phyloP scores from a whole-genome alignment of 1,140 invertebrate genomes.

The Samia ricini region DNA sequence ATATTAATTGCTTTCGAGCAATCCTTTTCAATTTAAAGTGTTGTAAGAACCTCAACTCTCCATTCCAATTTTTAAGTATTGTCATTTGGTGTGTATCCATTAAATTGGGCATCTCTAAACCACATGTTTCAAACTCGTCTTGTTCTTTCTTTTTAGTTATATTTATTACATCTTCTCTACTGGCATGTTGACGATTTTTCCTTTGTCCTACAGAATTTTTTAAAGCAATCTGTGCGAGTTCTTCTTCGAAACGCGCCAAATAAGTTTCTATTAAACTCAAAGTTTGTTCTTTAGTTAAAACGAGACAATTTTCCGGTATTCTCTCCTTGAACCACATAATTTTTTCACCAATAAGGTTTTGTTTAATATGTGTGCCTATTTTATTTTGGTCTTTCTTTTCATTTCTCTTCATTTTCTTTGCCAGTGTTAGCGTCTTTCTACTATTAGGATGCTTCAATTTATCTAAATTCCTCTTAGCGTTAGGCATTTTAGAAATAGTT shows the following conservation, averaged over 20 bases:
- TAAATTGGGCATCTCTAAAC: conserved; percentile 85
- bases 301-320: conserved; percentile 75
- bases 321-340: conserved; percentile 83
- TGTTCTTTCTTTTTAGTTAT: conserved; percentile 83
- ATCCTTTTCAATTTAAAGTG: conserved; percentile 83
- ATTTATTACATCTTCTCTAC: conserved; percentile 84
- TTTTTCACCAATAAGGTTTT: conserved; percentile 85
- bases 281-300: conserved; percentile 79
- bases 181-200: conserved; percentile 86
- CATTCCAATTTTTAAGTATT: conserved; percentile 82
- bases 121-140: conserved; percentile 85
- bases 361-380: conserved; percentile 81
- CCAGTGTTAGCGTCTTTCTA: conserved; percentile 84
- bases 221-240: conserved; percentile 85
- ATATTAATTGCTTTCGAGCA: conserved; percentile 73
- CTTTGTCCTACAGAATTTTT: conserved; percentile 85
- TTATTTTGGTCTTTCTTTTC: conserved; percentile 82
- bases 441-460: conserved; percentile 88
- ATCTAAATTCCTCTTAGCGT: conserved; percentile 63
- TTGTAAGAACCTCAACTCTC: conserved; percentile 81
- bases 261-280: conserved; percentile 80
- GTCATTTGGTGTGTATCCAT: conserved; percentile 78
- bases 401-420: conserved; percentile 82
- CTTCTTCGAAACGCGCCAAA: conserved; percentile 83
- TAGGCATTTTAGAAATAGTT: conserved; percentile 45